Base-by-base conservation (phyloP, 1,140 invertebrate species). In the Trypoxylus dichotomus region DNA sequence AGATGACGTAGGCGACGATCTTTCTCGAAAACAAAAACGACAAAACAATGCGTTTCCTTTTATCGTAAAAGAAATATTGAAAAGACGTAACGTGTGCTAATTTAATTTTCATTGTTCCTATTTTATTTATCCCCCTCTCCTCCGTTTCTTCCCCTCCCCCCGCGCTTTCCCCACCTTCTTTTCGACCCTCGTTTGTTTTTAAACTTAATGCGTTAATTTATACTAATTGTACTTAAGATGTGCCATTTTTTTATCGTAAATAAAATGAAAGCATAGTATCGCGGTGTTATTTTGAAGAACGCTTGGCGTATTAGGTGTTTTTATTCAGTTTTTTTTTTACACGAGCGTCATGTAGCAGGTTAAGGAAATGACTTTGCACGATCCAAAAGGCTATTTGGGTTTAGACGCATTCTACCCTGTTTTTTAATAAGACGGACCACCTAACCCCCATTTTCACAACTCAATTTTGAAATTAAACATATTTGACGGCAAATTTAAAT, bases 31-130 rank as follows among this genome's bases (percentile, higher is more conserved):
- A 68, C 8, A 8, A 60, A 19, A 19, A 19, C 58, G 58, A n/a
- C n/a, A n/a, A n/a, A n/a, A n/a, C n/a, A n/a, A n/a, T n/a, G n/a
- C n/a, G n/a, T n/a, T n/a, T n/a, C 21, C 6, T n/a, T n/a, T 15
- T n/a, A 25, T 63, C 60, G 60, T 10, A 68, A 7, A 25, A 37
- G 32, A 37, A 37, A 37, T 29, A 68, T 68, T 68, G 60, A 68
- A 21, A n/a, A 27, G 8, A 29, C 27, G 27, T 68, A 68, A 24
- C 60, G 74, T 76, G 54, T 32, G 37, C 29, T 37, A 71, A n/a
- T 60, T 24, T 25, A 78, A 72, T 73, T 79, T 76, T 72, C 19
- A 77, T 77, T 79, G 76, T 79, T 77, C 78, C 78, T 77, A 76
- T 77, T 42, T 72, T 63, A 42, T 21, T 79, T 78, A 73, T 58